Evolutionary conservation across 2,113 vertebrate species (phyloP).

Genomic region (Desmodus rotundus): DNA sequence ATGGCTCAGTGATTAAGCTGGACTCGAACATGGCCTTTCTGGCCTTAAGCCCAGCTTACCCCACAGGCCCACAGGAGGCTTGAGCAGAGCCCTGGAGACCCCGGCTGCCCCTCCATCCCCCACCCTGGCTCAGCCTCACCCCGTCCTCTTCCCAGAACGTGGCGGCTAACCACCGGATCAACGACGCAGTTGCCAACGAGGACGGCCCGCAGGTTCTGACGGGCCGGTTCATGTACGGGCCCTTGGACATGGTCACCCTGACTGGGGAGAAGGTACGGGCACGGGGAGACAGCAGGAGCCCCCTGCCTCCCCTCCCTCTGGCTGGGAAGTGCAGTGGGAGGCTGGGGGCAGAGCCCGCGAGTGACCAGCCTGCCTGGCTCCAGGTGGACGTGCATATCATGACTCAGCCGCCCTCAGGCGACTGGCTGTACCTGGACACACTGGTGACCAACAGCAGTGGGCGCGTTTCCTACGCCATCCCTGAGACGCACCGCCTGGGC

Average conservation of each 20-base stretch:
- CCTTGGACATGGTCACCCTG: constrained; percentile 97
- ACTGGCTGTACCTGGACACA: constrained; percentile 95
- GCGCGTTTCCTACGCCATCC: constrained; percentile 91
- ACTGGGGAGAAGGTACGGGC: constrained; percentile 95
- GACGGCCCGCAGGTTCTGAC: constrained; percentile 90
- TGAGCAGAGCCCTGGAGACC: not conserved
- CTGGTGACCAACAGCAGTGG: constrained; percentile 97
- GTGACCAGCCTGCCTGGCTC: not conserved
- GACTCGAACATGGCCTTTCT: not conserved
- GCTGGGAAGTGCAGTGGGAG: accelerated
- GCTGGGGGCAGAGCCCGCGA: accelerated
- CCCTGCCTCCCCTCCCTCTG: not conserved
- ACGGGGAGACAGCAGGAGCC: accelerated
- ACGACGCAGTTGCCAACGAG: constrained; percentile 91
- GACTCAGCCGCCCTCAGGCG: constrained; percentile 94
- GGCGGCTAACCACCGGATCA: constrained; percentile 96
- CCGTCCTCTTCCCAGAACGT: constrained; percentile 86
- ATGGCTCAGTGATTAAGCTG: not conserved
- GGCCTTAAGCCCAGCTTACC: not conserved
- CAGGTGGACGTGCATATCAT: constrained; percentile 99
- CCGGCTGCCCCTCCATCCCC: not conserved
- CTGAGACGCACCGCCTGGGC: constrained; percentile 87
- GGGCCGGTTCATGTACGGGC: constrained; percentile 97
- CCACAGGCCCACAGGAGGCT: not conserved
- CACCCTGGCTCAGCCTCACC: not conserved